Base-by-base conservation (phyloP, 92 coral and sea anemone genomes). In the Umimayanthus kanabou region DNA sequence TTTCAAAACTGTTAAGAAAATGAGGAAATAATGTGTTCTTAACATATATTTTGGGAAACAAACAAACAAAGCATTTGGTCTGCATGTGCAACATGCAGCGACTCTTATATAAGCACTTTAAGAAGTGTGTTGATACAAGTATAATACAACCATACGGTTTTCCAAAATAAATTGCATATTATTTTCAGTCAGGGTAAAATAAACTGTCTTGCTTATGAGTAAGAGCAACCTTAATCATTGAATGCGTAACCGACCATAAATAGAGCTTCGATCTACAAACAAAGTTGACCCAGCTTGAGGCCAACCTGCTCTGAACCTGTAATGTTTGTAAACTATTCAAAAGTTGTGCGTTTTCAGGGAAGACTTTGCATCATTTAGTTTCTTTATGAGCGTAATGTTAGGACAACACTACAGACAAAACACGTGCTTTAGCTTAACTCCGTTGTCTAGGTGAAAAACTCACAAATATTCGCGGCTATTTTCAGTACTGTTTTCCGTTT, bases 181-280 rank as follows among this genome's bases (percentile, higher is more conserved):
- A 45, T 45, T 47, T 47, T 47, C 11, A 47, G 50, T 11, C 11
- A 47, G 11, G 25, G 22, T 61, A 5, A 61, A 61, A 22, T 20
- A 61, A 20, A 61, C 6, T 22, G 69, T 16, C 26, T 61, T 61
- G 69, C 69, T 61, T 20, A 18, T 61, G 69, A 61, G 69, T 25
- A 61, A 37, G 79, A 37, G n/a, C 29, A 37, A 39, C 22, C 22
- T 75, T 18, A 49, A 29, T 53, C 82, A 79, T 22, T 28, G 45
- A 79, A 79, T 79, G 82, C 39, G 82, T 79, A 79, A 79, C 53
- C 28, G 64, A 37, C 79, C 20, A 79, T 57, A 79, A 79, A 79
- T 79, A 79, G 82, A 26, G 10, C 39, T 53, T 15, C 15, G 77
- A 73, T 28, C 69, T 28, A 64, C 37, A 65, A 81, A 64, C 57